Conservation (phyloP, 2,113 vertebrate genomes). For the Myxocyprinus asiaticus region DNA sequence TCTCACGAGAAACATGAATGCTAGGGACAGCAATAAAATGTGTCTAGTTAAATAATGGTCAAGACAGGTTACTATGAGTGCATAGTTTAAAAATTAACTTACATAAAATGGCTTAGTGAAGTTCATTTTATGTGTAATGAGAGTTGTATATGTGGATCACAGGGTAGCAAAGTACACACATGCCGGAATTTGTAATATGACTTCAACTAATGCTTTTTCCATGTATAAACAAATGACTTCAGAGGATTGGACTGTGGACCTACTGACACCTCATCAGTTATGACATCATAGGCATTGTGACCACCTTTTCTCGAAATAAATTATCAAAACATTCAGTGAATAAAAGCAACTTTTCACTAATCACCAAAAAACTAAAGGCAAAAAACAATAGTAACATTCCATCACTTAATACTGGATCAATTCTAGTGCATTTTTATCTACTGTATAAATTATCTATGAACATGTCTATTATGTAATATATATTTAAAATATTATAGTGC, state of each 20-base stretch:
- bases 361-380: not conserved
- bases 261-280: not conserved
- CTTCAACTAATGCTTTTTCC: not conserved
- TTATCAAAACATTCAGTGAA: not conserved
- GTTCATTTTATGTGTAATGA: not conserved
- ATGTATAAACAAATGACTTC: not conserved
- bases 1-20: constrained; percentile 44
- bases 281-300: constrained; percentile 4
- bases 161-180: constrained; percentile 26
- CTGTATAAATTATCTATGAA: not conserved
- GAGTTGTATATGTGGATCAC: constrained; percentile 10
- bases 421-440: not conserved
- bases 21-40: constrained; percentile 65
- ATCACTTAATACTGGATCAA: not conserved
- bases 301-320: not conserved
- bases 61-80: not conserved
- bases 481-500: no score
- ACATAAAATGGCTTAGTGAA: constrained; percentile 8
- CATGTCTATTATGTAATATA: not conserved
- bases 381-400: not conserved
- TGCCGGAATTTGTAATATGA: not conserved
- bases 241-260: constrained; percentile 10
- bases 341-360: not conserved
- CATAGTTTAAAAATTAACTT: constrained; percentile 5
- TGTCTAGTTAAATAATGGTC: not conserved